Base-by-base conservation (phyloP, 2,113 vertebrate species). In the Colistium nudipinnis region DNA sequence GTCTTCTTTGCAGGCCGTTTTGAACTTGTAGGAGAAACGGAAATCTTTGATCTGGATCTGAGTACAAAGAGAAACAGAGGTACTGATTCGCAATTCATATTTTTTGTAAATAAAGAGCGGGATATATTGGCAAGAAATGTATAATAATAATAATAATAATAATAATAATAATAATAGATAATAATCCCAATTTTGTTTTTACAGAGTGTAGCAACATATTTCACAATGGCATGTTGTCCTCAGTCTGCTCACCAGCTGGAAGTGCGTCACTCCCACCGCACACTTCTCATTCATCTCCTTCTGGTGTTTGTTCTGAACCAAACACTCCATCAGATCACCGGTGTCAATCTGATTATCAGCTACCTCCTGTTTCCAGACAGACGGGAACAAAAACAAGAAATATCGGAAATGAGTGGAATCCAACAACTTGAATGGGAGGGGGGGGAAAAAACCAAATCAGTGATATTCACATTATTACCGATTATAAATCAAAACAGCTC, bases 231-330 rank as follows among this genome's bases (percentile, higher is more conserved):
- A n/a, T n/a, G n/a, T n/a, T n/a, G 2, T 20, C 6, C 9, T 10
- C n/a, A 0, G 43, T 3, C 43, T 48, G 82, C 96, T 95, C 85
- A 99, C 97, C 95, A 98, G 94, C 76, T 98, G 97, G 91, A 98
- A 98, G 84, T 98, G 97, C 3, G 96, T 98, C 83, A 98, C 96
- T 45, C 97, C 97, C 0, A 98, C 95, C 0, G 91, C 87, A 47
- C 97, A 98, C 81, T 98, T 98, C 78, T 97, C 96, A 33, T 97
- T 98, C 96, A 98, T 98, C 82, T 98, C 97, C 86, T 97, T 98
- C 92, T 98, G 96, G 85, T 98, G 95, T 70, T 98, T 98, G 90
- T 98, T 98, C 90, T 96, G 95, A 62, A 97, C 95, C 56, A 98
- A 89, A 71, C 97, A 98, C 78, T 98, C 96, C 97, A 98, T 98